These are phyloP conservation scores for Sinocyclocheilus grahami DNA, from an alignment of 2,113 vertebrate genomes.

Conservation along the genomic window DNA sequence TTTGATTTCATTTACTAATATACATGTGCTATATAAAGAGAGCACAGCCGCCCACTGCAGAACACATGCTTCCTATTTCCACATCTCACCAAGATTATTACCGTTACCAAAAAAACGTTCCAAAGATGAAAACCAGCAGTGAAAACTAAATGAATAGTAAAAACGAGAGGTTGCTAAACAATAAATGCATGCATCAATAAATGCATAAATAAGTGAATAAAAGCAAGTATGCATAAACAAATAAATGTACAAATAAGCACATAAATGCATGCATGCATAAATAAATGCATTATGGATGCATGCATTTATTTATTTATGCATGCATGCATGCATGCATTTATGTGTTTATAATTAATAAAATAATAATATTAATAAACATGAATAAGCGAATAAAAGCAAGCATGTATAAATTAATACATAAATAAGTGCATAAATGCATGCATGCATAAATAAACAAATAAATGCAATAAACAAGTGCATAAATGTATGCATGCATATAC, in stretches of 20 bases:
- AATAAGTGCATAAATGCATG: neutral
- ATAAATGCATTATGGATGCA: neutral
- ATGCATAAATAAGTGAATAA: neutral
- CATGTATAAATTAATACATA: too few species aligned
- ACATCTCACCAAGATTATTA: neutral
- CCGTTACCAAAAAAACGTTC: neutral
- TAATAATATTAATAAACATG: neutral
- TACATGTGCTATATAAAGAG: constrained; percentile 6
- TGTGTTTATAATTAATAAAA: too few species aligned
- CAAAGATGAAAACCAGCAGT: neutral
- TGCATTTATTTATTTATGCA: too few species aligned
- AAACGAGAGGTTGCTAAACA: neutral
- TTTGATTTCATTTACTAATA: constrained; percentile 27
- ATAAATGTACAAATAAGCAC: neutral
- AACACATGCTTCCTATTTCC: neutral
- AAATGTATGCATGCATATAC: neutral
- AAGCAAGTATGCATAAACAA: neutral
- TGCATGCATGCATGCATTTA: neutral
- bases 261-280: neutral
- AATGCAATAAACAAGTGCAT: neutral
- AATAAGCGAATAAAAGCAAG: neutral
- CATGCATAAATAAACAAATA: neutral
- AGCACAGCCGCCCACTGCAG: constrained; percentile 2
- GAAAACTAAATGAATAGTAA: neutral
- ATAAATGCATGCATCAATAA: neutral